Evolutionary conservation across 2,888 invertebrate species (phyloP).

Genomic region (Drosophila meridionalis): DNA sequence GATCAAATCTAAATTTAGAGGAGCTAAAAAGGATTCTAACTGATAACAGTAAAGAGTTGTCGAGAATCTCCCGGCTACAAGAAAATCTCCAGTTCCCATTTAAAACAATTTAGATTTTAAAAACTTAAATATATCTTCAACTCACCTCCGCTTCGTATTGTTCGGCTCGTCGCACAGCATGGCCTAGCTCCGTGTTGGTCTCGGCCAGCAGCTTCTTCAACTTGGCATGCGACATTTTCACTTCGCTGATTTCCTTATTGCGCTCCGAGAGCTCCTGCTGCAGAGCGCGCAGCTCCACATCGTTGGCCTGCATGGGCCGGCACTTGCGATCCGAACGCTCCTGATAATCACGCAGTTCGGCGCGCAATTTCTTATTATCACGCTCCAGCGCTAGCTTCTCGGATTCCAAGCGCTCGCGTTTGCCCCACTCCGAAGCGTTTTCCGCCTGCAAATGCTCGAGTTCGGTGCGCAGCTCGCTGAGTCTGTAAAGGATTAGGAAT

Average conservation of each 20-base stretch:
- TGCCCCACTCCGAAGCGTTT: slow-evolving; percentile 97
- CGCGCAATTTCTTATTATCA: slow-evolving; percentile 93
- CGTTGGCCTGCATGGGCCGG: slow-evolving; percentile 88
- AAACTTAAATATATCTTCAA: neutral
- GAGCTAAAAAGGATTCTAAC: neutral
- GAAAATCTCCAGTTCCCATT: neutral
- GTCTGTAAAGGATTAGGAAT: slow-evolving; percentile 38
- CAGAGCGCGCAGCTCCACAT: slow-evolving; percentile 88
- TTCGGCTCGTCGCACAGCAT: slow-evolving; percentile 90
- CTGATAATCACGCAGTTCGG: slow-evolving; percentile 88
- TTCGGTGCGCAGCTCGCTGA: slow-evolving; percentile 90
- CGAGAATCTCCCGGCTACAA: too few relatives aligned
- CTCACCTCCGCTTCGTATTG: slow-evolving; percentile 90
- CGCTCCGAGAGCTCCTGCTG: slow-evolving; percentile 89
- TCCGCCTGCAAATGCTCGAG: slow-evolving; percentile 95
- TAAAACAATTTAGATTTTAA: neutral
- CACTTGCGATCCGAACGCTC: slow-evolving; percentile 89
- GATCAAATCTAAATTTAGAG: too few relatives aligned
- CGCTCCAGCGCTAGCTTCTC: slow-evolving; percentile 94
- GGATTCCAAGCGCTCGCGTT: slow-evolving; percentile 94
- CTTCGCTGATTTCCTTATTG: slow-evolving; percentile 90
- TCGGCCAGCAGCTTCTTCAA: slow-evolving; percentile 92
- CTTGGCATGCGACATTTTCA: slow-evolving; percentile 90
- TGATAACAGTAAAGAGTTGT: neutral
- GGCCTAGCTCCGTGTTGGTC: slow-evolving; percentile 91